Conservation (phyloP, 2,888 invertebrate genomes). For the Kryphioiulus occultus region DNA sequence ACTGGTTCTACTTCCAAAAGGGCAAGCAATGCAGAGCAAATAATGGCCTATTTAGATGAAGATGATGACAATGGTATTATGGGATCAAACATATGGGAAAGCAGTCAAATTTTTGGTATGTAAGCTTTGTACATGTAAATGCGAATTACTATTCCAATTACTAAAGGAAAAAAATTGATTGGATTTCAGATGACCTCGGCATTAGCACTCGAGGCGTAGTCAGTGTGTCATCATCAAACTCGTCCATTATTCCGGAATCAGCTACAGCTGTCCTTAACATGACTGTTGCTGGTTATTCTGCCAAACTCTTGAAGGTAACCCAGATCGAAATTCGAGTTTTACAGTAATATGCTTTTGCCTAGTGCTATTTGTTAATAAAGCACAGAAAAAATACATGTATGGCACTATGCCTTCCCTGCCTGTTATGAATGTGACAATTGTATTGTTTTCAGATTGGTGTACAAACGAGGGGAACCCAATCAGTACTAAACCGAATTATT, state of each 20-base stretch:
- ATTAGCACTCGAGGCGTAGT: not conserved
- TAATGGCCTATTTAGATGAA: conserved; percentile 25
- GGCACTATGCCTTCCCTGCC: not conserved
- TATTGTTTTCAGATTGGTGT: not conserved
- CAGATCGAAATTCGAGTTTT: not conserved
- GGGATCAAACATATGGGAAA: conserved; percentile 41
- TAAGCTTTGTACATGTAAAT: too few relatives aligned
- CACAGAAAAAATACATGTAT: not conserved
- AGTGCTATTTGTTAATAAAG: too few relatives aligned
- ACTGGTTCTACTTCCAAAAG: not conserved
- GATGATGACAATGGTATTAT: conserved; percentile 43
- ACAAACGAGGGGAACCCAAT: not conserved
- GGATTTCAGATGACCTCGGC: conserved; percentile 44
- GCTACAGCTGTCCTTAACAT: not conserved
- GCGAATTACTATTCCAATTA: too few relatives aligned
- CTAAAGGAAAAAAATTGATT: too few relatives aligned
- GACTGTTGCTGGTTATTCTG: conserved; percentile 33
- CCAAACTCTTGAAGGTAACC: conserved; percentile 20
- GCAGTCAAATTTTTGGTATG: conserved; percentile 38
- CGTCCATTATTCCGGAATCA: conserved; percentile 38
- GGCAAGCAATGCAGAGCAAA: not conserved
- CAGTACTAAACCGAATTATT: not conserved
- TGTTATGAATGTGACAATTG: too few relatives aligned
- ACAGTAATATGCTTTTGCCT: too few relatives aligned
- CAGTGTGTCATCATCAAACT: not conserved